These are phyloP conservation scores for Parnassius mnemosyne DNA, from an alignment of 2,888 invertebrate genomes.

Conservation along the genomic window DNA sequence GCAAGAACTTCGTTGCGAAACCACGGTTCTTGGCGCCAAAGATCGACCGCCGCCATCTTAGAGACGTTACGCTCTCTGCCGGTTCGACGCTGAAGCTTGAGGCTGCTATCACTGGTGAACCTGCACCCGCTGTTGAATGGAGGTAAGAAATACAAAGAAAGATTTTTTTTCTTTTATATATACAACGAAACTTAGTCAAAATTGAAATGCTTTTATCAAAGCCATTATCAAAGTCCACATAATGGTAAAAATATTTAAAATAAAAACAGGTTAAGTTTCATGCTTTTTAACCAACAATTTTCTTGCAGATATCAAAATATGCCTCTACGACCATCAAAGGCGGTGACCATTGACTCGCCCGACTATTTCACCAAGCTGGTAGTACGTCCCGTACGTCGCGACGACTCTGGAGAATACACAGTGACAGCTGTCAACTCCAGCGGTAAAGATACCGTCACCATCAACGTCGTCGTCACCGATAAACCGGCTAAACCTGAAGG, in stretches of 20 bases:
- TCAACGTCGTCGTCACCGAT: conserved; percentile 91
- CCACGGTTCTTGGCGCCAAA: conserved; percentile 95
- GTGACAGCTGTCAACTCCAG: conserved; percentile 93
- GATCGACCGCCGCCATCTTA: conserved; percentile 95
- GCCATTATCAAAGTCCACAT: too few species aligned
- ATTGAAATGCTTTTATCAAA: too few species aligned
- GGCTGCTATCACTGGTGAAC: conserved; percentile 96
- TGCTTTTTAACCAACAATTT: background rate
- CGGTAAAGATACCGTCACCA: conserved; percentile 90
- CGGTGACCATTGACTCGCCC: conserved; percentile 89
- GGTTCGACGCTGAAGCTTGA: conserved; percentile 96
- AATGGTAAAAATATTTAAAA: too few species aligned
- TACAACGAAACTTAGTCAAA: too few species aligned
- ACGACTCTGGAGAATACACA: conserved; percentile 92
- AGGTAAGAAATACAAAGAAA: conserved; percentile 49
- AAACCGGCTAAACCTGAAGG: conserved; percentile 94
- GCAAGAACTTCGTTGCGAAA: conserved; percentile 92
- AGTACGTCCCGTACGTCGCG: conserved; percentile 88
- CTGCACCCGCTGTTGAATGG: conserved; percentile 97
- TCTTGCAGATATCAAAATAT: conserved; percentile 85
- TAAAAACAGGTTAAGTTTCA: too few species aligned
- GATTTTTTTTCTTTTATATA: too few species aligned
- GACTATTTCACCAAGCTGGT: conserved; percentile 94
- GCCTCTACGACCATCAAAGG: conserved; percentile 84
- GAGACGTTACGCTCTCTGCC: conserved; percentile 94